phyloP scores from a whole-genome alignment of 2,888 invertebrate genomes.

The Podabrus alpinus region DNA sequence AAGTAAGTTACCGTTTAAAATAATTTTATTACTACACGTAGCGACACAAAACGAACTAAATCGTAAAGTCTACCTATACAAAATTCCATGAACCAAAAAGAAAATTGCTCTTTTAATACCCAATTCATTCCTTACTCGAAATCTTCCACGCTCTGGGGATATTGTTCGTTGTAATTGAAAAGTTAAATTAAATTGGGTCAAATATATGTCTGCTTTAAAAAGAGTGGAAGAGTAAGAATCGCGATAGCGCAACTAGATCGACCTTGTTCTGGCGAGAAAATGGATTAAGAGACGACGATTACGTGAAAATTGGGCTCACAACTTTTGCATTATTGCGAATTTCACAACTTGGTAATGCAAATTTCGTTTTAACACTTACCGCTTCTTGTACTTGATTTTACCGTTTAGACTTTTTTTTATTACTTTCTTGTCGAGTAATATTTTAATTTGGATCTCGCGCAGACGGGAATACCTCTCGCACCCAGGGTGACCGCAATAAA shows the following conservation, averaged over 20 bases:
- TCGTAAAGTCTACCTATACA: conserved; percentile 11
- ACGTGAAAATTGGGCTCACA: conserved; percentile 24
- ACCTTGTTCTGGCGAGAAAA: conserved; percentile 22
- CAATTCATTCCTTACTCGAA: conserved; percentile 20
- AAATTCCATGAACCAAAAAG: conserved; percentile 19
- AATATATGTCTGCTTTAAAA: conserved; percentile 27
- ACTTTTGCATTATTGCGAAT: conserved; percentile 17
- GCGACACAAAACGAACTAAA: neutral
- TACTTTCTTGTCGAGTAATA: neutral
- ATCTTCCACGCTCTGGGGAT: conserved; percentile 16
- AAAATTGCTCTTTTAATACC: conserved; percentile 20
- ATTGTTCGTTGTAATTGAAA: conserved; percentile 32
- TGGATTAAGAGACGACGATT: conserved; percentile 23
- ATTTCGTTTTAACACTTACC: conserved; percentile 5
- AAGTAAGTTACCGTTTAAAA: conserved; percentile 64
- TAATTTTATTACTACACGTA: neutral
- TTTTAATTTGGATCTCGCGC: neutral
- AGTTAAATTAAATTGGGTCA: conserved; percentile 35
- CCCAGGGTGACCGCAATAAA: neutral
- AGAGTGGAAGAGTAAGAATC: conserved; percentile 13
- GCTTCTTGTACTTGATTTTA: conserved; percentile 2
- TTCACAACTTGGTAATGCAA: conserved; percentile 11
- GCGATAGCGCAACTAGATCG: conserved; percentile 22
- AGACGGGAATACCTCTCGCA: no score
- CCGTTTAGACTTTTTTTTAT: neutral